Percentiles rank a stretch among this genome's conserved stretches.
These are phyloP conservation scores for Ivindomyrus marchei DNA, from an alignment of 2,113 vertebrate genomes.

Conservation along the genomic window DNA sequence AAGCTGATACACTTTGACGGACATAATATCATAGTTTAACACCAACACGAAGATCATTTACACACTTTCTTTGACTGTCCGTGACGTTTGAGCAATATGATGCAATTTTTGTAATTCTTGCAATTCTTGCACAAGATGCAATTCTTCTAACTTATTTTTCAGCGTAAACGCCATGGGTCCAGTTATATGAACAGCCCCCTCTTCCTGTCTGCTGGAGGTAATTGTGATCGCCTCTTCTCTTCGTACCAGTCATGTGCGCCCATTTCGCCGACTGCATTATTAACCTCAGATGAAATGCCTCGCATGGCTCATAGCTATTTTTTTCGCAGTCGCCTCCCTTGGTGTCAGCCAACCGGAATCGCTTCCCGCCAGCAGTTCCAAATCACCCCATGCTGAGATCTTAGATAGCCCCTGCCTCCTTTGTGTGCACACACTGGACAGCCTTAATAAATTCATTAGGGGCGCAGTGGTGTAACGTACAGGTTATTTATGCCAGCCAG, in stretches of 20 bases:
- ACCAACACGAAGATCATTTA: background rate
- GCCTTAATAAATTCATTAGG: background rate
- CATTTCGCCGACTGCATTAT: background rate
- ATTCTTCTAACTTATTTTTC: slow-evolving; percentile 31
- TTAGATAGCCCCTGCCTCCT: background rate
- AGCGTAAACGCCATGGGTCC: slow-evolving; percentile 87
- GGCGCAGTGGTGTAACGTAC: background rate
- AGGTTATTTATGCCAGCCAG: background rate
- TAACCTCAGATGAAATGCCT: background rate
- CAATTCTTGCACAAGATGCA: background rate
- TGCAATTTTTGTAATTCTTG: background rate
- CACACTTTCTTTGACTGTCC: background rate
- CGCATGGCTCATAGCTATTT: background rate
- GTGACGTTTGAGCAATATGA: background rate
- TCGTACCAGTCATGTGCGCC: background rate
- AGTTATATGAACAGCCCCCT: slow-evolving; percentile 83
- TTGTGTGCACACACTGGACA: background rate
- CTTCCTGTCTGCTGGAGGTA: slow-evolving; percentile 73
- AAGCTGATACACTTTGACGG: background rate
- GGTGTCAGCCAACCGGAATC: background rate
- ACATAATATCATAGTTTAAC: background rate
- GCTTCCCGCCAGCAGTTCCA: background rate
- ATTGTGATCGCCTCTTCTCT: slow-evolving; percentile 24
- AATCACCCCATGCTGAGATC: background rate
- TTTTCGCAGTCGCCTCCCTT: background rate